Evolutionary conservation across 2,888 invertebrate species (phyloP).

Genomic region (Brachylomia viminalis): DNA sequence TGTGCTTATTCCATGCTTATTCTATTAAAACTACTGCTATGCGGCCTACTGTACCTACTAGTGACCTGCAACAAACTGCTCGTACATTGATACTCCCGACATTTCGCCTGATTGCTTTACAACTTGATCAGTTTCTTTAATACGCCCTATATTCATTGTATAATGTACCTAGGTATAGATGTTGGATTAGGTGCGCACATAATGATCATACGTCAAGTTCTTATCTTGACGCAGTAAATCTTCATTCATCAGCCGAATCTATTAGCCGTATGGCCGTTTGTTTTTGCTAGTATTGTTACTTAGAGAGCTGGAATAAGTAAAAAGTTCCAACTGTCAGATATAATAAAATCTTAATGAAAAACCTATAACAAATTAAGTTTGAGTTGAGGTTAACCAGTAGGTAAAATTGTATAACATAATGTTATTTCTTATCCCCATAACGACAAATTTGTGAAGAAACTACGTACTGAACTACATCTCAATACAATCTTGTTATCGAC

Average conservation of each 20-base stretch:
- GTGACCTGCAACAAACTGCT: constrained; percentile 16
- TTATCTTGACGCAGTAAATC: constrained; percentile 15
- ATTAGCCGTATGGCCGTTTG: not conserved
- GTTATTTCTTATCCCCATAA: not conserved
- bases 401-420: no score
- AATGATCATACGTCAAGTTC: constrained; percentile 27
- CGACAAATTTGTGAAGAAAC: not conserved
- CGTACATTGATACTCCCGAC: constrained; percentile 1
- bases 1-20: no score
- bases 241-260: constrained; percentile 3
- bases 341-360: no score
- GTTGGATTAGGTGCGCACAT: not conserved
- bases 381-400: not conserved
- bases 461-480: not conserved
- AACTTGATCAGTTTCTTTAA: constrained; percentile 25
- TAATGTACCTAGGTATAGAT: not conserved
- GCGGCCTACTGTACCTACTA: not conserved
- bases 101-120: constrained; percentile 15
- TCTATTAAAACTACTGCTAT: not conserved
- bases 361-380: no score
- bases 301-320: not conserved
- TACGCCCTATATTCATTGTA: not conserved
- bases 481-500: constrained; percentile 7
- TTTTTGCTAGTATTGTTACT: constrained; percentile 5
- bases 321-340: not conserved